Conservation (phyloP, 2,888 invertebrate species). For the Pseudolycoriella hygida region DNA sequence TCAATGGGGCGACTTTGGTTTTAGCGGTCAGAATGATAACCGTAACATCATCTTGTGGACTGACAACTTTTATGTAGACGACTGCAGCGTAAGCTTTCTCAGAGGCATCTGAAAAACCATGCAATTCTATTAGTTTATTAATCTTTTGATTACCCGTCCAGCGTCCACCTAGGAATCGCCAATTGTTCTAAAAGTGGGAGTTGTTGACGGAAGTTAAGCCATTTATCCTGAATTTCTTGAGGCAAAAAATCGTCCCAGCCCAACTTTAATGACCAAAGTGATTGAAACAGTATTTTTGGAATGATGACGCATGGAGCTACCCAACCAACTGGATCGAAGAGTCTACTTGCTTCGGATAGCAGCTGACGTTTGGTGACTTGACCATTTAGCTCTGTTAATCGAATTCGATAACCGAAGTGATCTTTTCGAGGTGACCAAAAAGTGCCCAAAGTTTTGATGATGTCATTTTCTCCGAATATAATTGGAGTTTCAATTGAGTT, state of each 20-base stretch:
- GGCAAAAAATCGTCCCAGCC: slow-evolving; percentile 10
- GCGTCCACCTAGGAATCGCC: slow-evolving; percentile 4
- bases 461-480: background rate
- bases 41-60: background rate
- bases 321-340: slow-evolving; percentile 10
- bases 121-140: slow-evolving; percentile 3
- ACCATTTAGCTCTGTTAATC: background rate
- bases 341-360: slow-evolving; percentile 6
- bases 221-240: background rate
- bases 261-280: slow-evolving; percentile 7
- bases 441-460: background rate
- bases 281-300: slow-evolving; percentile 9
- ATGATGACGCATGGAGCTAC: slow-evolving; percentile 8
- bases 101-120: slow-evolving; percentile 9
- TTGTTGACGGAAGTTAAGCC: slow-evolving; percentile 5
- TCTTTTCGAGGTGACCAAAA: background rate
- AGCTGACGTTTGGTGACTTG: slow-evolving; percentile 7
- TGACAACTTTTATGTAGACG: background rate
- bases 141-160: background rate
- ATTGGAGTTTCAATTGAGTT: background rate
- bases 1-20: background rate
- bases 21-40: background rate
- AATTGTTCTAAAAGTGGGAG: slow-evolving; percentile 4
- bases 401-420: slow-evolving; percentile 1
- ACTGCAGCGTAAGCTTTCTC: slow-evolving; percentile 2